phyloP scores from a whole-genome alignment of 2,888 invertebrate genomes.

The Philereme vetulata region DNA sequence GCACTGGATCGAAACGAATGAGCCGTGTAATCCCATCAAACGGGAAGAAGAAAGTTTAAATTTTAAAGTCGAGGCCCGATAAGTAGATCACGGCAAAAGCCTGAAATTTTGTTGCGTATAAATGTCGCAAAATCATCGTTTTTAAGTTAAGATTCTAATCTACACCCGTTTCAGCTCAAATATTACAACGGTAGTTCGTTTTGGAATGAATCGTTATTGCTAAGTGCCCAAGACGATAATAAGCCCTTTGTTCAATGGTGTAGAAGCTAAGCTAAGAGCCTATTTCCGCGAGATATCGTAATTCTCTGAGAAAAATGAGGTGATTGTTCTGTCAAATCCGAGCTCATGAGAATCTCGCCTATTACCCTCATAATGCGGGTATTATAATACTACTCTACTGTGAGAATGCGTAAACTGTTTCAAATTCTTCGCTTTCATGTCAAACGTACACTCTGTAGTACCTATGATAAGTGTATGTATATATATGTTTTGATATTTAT shows the following conservation, averaged over 20 bases:
- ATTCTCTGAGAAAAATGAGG: constrained; percentile 65
- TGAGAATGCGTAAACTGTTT: constrained; percentile 58
- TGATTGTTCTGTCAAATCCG: constrained; percentile 70
- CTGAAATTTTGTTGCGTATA: not conserved
- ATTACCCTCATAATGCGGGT: constrained; percentile 51
- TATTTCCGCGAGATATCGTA: constrained; percentile 61
- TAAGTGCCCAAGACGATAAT: constrained; percentile 31
- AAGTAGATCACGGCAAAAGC: constrained; percentile 40
- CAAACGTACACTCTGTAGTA: constrained; percentile 36
- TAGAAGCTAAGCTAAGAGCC: constrained; percentile 49
- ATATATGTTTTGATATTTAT: constrained; percentile 36
- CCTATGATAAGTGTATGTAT: constrained; percentile 35
- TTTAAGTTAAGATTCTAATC: not conserved
- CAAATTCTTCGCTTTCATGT: constrained; percentile 39
- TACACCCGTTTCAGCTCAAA: not conserved
- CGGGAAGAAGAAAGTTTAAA: constrained; percentile 61
- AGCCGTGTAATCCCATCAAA: constrained; percentile 67
- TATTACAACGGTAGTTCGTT: not conserved
- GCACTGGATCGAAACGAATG: constrained; percentile 61
- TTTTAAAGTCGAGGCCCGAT: constrained; percentile 39
- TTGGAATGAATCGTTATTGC: not conserved
- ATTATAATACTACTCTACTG: constrained; percentile 47
- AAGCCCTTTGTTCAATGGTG: constrained; percentile 42
- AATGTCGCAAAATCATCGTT: not conserved
- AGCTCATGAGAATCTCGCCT: constrained; percentile 63